A percentile compares a stretch with the other conserved stretches of the same genome.
These are phyloP conservation scores for Lissocephala sabroskyi DNA, from an alignment of 2,888 invertebrate genomes.

Conservation along the genomic window DNA sequence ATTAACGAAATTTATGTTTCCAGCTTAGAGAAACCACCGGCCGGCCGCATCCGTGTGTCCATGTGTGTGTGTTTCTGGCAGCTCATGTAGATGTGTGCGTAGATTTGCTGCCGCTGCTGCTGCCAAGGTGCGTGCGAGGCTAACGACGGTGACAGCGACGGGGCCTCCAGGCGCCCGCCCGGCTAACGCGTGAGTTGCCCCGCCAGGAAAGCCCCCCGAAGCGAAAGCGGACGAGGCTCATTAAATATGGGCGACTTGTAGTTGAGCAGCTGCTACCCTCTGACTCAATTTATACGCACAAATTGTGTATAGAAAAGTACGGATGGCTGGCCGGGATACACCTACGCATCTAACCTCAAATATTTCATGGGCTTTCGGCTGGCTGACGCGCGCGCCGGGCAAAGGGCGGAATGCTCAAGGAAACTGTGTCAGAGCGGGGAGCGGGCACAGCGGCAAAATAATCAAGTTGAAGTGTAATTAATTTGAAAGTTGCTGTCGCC, in stretches of 20 bases:
- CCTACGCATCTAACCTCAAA: no score
- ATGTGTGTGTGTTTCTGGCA: conserved; percentile 7
- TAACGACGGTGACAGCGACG: not conserved
- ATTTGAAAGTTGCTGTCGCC: conserved; percentile 55
- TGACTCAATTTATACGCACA: no score
- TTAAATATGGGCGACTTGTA: conserved; percentile 62
- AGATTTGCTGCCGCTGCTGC: no score
- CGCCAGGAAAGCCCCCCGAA: conserved; percentile 15
- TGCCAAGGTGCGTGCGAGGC: conserved; percentile 39
- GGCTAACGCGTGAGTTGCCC: conserved; percentile 20
- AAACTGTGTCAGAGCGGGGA: conserved; percentile 49
- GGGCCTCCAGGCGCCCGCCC: not conserved
- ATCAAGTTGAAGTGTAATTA: conserved; percentile 62
- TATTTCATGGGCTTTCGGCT: no score
- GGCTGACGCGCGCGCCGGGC: no score
- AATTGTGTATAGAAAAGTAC: no score
- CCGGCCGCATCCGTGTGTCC: not conserved
- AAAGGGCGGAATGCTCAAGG: no score
- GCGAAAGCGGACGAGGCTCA: conserved; percentile 57
- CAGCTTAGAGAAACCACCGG: conserved; percentile 37
- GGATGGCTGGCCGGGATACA: no score
- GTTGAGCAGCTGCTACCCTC: conserved; percentile 40
- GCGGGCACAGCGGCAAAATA: conserved; percentile 44
- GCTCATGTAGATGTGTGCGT: no score
- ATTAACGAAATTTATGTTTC: conserved; percentile 63